Base-by-base conservation (phyloP, 2,888 invertebrate species). In the Drosophila robusta region DNA sequence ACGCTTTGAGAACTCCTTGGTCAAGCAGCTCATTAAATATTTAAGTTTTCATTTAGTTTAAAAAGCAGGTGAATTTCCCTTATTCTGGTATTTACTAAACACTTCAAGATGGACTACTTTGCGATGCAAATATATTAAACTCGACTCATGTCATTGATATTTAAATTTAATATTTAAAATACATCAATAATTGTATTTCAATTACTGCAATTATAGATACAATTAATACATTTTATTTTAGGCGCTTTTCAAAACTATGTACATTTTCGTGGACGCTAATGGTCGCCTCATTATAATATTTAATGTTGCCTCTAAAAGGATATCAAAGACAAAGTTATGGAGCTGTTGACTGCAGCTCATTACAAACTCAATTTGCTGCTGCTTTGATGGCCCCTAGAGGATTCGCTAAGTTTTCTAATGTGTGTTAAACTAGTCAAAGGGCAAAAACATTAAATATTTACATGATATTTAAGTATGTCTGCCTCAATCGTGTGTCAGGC, bases 391-490 rank as follows among this genome's bases (percentile, higher is more conserved):
- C 12, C 16, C 18, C 9, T 3, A 8, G 11, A 24, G 14, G 11
- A 8, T 11, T 14, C 11, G 1, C 3, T 2, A 14, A 9, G 18
- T 14, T 18, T 16, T 36, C 6, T 1, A 16, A n/a, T 22, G 9
- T 18, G 8, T 24, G 36, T 16, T 24, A 9, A 52, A 46, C 8
- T 52, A 39, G 32, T 38, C 16, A 54, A 46, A 51, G 44, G 9
- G 32, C 34, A 22, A 22, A 1, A 5, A 3, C 26, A 54, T 64
- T 44, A 61, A 50, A 63, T 61, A 71, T 68, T 64, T n/a, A 57
- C 42, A 24, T 39, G 44, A 39, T 34, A 46, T 56, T 71, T 63
- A 60, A 44, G 29, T 24, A 14, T 24, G 36, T 29, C 8, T 8
- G 32, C 7, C 18, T 22, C 8, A 34, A 22, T 34, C 32, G 7